Conservation (phyloP, 2,888 invertebrate genomes). For the Meganola albula region DNA sequence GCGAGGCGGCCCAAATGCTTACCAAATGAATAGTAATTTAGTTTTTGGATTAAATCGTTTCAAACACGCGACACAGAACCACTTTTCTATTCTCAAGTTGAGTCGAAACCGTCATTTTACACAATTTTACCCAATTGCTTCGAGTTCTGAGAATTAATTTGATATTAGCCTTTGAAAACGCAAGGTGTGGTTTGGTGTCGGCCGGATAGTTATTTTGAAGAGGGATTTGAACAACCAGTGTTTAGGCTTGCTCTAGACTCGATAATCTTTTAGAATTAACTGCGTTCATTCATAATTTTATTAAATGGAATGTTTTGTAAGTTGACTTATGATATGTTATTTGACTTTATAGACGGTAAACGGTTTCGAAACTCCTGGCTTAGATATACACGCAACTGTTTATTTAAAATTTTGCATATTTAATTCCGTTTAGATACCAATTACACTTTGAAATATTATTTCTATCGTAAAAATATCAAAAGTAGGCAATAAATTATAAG, state of each 20-base stretch:
- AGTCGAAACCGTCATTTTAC: slow-evolving; percentile 74
- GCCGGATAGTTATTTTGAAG: slow-evolving; percentile 67
- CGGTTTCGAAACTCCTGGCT: slow-evolving; percentile 18
- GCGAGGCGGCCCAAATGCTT: slow-evolving; percentile 61
- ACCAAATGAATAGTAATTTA: slow-evolving; percentile 76
- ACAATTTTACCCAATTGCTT: slow-evolving; percentile 77
- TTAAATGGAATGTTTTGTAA: slow-evolving; percentile 36
- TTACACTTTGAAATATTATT: too few species aligned
- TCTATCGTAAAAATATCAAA: too few species aligned
- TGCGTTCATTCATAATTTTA: slow-evolving; percentile 51
- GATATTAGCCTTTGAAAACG: slow-evolving; percentile 76
- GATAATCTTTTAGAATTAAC: slow-evolving; percentile 59
- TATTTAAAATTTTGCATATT: slow-evolving; percentile 19
- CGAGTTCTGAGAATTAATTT: slow-evolving; percentile 75
- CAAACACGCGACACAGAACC: slow-evolving; percentile 74
- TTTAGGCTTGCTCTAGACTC: slow-evolving; percentile 61
- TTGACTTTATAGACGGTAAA: slow-evolving; percentile 29
- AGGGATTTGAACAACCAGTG: slow-evolving; percentile 64
- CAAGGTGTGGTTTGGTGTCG: slow-evolving; percentile 72
- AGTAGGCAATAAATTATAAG: too few species aligned
- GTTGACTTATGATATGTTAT: slow-evolving; percentile 33
- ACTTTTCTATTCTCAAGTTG: slow-evolving; percentile 74
- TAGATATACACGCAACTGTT: slow-evolving; percentile 11
- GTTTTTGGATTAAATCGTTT: slow-evolving; percentile 75
- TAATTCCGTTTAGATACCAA: too few species aligned